These are phyloP conservation scores for Larimichthys polyactis DNA, from an alignment of 2,113 vertebrate species.

Conservation along the genomic window DNA sequence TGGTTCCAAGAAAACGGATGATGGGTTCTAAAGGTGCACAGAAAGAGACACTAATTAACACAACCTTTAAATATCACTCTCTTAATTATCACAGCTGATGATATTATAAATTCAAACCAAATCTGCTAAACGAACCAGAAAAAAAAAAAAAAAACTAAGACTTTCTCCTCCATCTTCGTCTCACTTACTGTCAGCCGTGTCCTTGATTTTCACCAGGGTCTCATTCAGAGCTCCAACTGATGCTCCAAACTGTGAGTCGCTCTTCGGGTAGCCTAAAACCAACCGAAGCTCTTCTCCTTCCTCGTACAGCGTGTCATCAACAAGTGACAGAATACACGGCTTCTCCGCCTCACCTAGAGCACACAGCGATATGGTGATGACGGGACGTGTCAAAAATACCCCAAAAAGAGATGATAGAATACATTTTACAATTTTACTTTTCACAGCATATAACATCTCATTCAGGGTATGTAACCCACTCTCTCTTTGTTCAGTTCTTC, in stretches of 20 bases:
- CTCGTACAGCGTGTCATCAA: conserved; percentile 90
- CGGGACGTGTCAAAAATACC: conserved; percentile 15
- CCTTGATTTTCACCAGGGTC: conserved; percentile 90
- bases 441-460: not conserved
- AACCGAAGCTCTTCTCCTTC: conserved; percentile 92
- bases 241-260: conserved; percentile 91
- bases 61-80: not conserved
- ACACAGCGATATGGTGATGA: conserved; percentile 19
- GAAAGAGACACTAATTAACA: not conserved
- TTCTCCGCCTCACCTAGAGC: conserved; percentile 91
- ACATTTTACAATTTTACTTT: not conserved
- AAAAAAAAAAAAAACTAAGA: too few species aligned
- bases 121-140: not conserved
- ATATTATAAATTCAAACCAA: not conserved
- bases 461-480: conserved; percentile 4
- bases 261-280: conserved; percentile 90
- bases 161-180: not conserved
- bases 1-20: conserved; percentile 80
- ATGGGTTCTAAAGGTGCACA: conserved; percentile 75
- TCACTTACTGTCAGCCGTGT: conserved; percentile 92
- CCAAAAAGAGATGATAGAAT: not conserved
- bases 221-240: conserved; percentile 90
- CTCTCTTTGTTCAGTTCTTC: not conserved
- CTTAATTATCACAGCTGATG: not conserved
- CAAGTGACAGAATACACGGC: conserved; percentile 86